phyloP scores from a whole-genome alignment of 2,797 vertebrate genomes.

The Borostomias antarcticus region DNA sequence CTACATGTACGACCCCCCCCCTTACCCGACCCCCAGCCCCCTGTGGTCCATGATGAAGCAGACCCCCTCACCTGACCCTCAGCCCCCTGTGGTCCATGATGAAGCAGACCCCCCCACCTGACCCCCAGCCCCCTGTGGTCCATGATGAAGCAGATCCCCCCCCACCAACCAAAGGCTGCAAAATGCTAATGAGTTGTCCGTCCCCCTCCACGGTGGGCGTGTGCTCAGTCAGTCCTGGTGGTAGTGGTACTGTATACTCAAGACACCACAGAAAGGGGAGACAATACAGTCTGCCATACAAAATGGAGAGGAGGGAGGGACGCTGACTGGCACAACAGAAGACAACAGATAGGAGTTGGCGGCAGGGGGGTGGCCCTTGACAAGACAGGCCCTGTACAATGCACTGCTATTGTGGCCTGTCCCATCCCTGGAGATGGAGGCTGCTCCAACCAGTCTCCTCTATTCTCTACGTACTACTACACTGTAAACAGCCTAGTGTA shows the following conservation, averaged over 20 bases:
- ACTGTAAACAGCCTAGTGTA: conserved; percentile 26
- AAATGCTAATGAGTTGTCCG: conserved; percentile 82
- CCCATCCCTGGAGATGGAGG: conserved; percentile 10
- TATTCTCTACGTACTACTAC: too few relatives aligned
- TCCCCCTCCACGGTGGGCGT: conserved; percentile 54
- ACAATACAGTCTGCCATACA: conserved; percentile 39
- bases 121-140: conserved; percentile 58
- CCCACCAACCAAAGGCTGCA: conserved; percentile 85
- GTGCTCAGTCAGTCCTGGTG: conserved; percentile 31
- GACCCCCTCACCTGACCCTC: conserved; percentile 17
- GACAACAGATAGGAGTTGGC: conserved; percentile 48
- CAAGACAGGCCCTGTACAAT: conserved; percentile 34
- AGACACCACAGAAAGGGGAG: conserved; percentile 44
- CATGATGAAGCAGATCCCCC: conserved; percentile 63
- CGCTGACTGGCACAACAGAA: conserved; percentile 46
- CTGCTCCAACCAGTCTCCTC: conserved; percentile 11
- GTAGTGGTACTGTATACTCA: conserved; percentile 37
- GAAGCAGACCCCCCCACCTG: too few relatives aligned
- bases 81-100: too few relatives aligned
- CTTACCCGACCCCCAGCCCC: not conserved
- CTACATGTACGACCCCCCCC: conserved; percentile 71
- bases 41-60: too few relatives aligned
- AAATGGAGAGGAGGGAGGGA: conserved; percentile 42
- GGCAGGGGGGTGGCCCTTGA: conserved; percentile 37
- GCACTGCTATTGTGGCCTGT: conserved; percentile 42